phyloP scores from a whole-genome alignment of 2,113 vertebrate species.

The Halichoerus grypus region DNA sequence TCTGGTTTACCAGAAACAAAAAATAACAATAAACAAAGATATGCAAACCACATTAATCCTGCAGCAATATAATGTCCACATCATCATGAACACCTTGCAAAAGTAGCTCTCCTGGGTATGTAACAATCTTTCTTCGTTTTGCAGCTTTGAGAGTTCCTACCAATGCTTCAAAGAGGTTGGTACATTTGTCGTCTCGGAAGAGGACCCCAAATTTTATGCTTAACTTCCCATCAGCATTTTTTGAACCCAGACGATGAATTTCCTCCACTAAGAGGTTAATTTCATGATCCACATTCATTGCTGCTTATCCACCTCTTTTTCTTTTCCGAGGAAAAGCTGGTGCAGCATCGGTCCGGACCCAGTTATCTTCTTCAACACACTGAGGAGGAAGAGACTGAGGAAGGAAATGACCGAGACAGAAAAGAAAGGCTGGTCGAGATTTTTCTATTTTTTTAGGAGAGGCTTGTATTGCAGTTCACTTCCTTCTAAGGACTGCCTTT shows the following conservation, averaged over 20 bases:
- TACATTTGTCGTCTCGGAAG: slow-evolving; percentile 95
- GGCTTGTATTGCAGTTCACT: too few relatives aligned
- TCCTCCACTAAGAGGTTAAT: slow-evolving; percentile 93
- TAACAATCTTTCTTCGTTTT: slow-evolving; percentile 93
- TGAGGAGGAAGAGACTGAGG: slow-evolving; percentile 35
- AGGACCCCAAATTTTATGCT: slow-evolving; percentile 96
- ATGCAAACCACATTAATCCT: slow-evolving; percentile 86
- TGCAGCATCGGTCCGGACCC: background rate
- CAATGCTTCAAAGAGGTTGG: slow-evolving; percentile 98
- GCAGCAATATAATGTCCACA: slow-evolving; percentile 92
- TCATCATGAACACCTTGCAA: slow-evolving; percentile 98
- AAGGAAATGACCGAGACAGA: slow-evolving; percentile 69
- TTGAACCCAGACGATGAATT: slow-evolving; percentile 94
- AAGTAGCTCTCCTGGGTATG: slow-evolving; percentile 93
- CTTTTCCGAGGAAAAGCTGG: background rate
- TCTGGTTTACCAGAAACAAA: slow-evolving; percentile 73
- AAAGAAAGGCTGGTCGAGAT: background rate
- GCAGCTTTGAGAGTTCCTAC: slow-evolving; percentile 97
- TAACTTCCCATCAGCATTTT: slow-evolving; percentile 92
- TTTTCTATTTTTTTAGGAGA: too few relatives aligned
- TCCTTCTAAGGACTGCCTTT: too few relatives aligned
- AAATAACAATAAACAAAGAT: slow-evolving; percentile 46
- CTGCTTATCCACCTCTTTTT: slow-evolving; percentile 73
- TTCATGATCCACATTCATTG: slow-evolving; percentile 96
- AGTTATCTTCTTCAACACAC: background rate